Percentiles rank a stretch among this genome's conserved stretches.
These are phyloP conservation scores for Thera britannica DNA, from an alignment of 2,888 invertebrate genomes.

Conservation along the genomic window DNA sequence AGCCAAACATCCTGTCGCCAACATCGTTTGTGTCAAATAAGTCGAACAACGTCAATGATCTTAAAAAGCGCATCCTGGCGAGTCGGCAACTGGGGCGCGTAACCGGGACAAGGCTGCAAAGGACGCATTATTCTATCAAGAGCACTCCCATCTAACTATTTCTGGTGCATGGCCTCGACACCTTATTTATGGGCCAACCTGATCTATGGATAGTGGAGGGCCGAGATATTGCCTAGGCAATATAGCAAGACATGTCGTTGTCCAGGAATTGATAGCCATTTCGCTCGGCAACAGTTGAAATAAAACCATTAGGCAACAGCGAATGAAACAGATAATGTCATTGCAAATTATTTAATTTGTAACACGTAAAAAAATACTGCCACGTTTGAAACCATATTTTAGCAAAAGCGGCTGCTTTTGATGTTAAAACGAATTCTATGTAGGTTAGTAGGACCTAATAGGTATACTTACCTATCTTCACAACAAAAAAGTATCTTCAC, in stretches of 20 bases:
- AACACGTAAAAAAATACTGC: neutral
- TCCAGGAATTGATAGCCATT: slow-evolving; percentile 7
- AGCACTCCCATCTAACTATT: slow-evolving; percentile 60
- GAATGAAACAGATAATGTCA: no score
- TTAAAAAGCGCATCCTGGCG: slow-evolving; percentile 74
- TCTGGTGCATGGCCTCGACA: slow-evolving; percentile 58
- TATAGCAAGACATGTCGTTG: slow-evolving; percentile 11
- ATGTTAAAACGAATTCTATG: slow-evolving; percentile 19
- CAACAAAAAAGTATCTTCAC: slow-evolving; percentile 28
- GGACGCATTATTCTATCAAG: slow-evolving; percentile 81
- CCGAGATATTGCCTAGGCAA: slow-evolving; percentile 25
- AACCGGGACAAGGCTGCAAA: slow-evolving; percentile 76
- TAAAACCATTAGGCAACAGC: no score
- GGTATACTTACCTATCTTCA: neutral
- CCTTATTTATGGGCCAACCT: slow-evolving; percentile 52
- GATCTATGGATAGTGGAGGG: slow-evolving; percentile 32
- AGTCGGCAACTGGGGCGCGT: slow-evolving; percentile 65
- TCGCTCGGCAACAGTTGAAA: neutral
- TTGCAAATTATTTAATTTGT: no score
- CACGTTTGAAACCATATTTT: slow-evolving; percentile 6
- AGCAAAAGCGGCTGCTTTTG: slow-evolving; percentile 16
- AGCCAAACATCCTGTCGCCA: slow-evolving; percentile 26
- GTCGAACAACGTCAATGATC: slow-evolving; percentile 34
- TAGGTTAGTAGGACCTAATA: slow-evolving; percentile 18
- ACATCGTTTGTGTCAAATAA: slow-evolving; percentile 27